Evolutionary conservation across 92 coral and sea anemone species (phyloP), one percentile per base, ranked within the genome.

Genomic region (Umimayanthus chanpuru): DNA sequence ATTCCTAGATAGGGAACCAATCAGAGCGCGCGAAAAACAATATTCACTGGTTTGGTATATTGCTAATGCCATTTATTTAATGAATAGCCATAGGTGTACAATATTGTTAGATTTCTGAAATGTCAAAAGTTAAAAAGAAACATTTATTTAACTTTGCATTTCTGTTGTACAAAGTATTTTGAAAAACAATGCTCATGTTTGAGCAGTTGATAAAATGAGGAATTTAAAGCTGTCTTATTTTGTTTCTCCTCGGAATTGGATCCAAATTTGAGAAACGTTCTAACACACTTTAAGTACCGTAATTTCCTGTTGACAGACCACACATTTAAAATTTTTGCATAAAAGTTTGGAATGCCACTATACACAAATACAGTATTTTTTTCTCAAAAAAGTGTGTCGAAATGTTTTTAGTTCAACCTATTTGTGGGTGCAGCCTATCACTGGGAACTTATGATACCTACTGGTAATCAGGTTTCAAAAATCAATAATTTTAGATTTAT

Each of bases 371-470:
- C 2, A 70, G 40, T 25, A 70, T 70, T 70, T n/a, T 70, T 70
- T 16, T 70, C 75, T n/a, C n/a, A n/a, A 70, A 70, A n/a, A 70
- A 25, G 9, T 70, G 75, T 70, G 75, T 70, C 26, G 6, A 70
- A 25, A 70, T 25, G 40, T 70, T 70, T 5, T n/a, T 0, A 39
- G 14, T 70, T 70, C 39, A 70, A 39, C 75, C 75, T 70, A 70
- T 70, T 70, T 28, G 26, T 70, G 75, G 75, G 75, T 70, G 75
- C 75, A 4, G 75, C 75, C 75, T 70, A 28, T 70, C 75, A 70
- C 75, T 70, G 39, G 75, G 75, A 70, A 70, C 75, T 70, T 70
- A 70, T 25, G 75, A 16, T 70, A 70, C 75, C 40, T 70, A 25
- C 75, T 70, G 5, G 39, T 1, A 70, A 70, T n/a, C 75, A 70